Percentiles rank a stretch among this genome's conserved stretches.
These are phyloP conservation scores for Papilio polytes DNA, from an alignment of 1,140 invertebrate species.

Conservation along the genomic window DNA sequence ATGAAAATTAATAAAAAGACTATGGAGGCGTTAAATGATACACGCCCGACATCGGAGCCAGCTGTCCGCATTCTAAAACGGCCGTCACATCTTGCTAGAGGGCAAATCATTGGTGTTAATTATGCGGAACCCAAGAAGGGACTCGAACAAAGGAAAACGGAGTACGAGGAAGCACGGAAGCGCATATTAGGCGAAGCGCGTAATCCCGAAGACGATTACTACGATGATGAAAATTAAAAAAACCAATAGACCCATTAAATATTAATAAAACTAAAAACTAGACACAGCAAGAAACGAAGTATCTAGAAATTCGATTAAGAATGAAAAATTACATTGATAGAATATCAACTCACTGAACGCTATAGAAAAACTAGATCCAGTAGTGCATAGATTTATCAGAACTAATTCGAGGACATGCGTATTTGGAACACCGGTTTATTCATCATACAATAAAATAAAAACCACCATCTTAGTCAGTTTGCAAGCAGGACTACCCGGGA, in stretches of 20 bases:
- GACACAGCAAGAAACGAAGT: neutral
- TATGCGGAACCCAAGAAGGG: constrained; percentile 90
- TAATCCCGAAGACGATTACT: constrained; percentile 88
- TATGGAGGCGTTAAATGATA: constrained; percentile 79
- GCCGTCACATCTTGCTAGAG: constrained; percentile 81
- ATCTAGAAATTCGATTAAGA: neutral
- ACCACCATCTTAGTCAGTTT: too few relatives aligned
- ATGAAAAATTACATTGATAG: too few relatives aligned
- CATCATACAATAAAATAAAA: too few relatives aligned
- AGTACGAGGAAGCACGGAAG: constrained; percentile 93
- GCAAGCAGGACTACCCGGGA: too few relatives aligned
- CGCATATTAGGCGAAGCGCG: constrained; percentile 92
- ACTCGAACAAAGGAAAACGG: constrained; percentile 93
- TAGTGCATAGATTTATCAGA: too few relatives aligned
- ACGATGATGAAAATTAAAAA: constrained; percentile 73
- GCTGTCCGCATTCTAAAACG: constrained; percentile 93
- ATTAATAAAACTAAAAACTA: neutral
- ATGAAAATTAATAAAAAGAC: constrained; percentile 80
- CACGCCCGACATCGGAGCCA: constrained; percentile 86
- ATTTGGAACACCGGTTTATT: too few relatives aligned
- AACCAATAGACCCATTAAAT: neutral
- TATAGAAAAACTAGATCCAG: neutral
- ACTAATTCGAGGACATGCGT: too few relatives aligned
- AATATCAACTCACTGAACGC: neutral
- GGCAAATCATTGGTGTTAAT: constrained; percentile 85